Base-by-base conservation (phyloP, 1,140 invertebrate genomes). In the Tetramorium alpestre region DNA sequence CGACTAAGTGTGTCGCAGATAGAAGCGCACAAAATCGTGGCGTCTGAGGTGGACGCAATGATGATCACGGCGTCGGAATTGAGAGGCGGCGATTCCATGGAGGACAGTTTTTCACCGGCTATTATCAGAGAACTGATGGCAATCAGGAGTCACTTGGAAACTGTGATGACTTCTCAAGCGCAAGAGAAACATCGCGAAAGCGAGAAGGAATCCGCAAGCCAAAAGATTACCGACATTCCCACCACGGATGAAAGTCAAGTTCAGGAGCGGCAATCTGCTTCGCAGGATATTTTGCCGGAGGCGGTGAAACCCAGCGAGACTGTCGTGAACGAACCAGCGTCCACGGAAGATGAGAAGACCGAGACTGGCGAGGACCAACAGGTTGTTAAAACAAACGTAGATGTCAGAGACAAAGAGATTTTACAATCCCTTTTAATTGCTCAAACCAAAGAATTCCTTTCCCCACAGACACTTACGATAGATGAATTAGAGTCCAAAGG, bases 11-110 rank as follows among this genome's bases (percentile, higher is more conserved):
- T 98, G 7, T 97, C 97, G 41, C 97, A 97, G 89, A 93, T 98
- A 25, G 96, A 98, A 92, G 97, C 97, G 0, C 96, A 96, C 56
- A 97, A 97, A 93, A 97, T 98, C 70, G 95, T 97, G 22, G 97
- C 98, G 0, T 98, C 97, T 1, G 97, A 98, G 92, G 96, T 98
- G 54, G 97, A 98, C 92, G 96, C 97, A 2, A 95, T 96, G 56
- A 96, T 97, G 5, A 95, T 98, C 87, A 96, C 96, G 58, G 96
- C 97, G 0, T 95, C 96, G n/a, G 97, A 97, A 94, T 95, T 97
- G 90, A 91, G 87, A 5, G 92, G 82, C 0, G 80, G 80, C 7
- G 88, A 81, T 2, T 75, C 88, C 4, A 70, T 88, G 38, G 91
- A 92, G 4, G 89, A 76, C 0, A 89, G 88, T 44, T 85, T 95